phyloP scores from a whole-genome alignment of 2,797 vertebrate genomes.

The Acrossocheilus fasciatus region DNA sequence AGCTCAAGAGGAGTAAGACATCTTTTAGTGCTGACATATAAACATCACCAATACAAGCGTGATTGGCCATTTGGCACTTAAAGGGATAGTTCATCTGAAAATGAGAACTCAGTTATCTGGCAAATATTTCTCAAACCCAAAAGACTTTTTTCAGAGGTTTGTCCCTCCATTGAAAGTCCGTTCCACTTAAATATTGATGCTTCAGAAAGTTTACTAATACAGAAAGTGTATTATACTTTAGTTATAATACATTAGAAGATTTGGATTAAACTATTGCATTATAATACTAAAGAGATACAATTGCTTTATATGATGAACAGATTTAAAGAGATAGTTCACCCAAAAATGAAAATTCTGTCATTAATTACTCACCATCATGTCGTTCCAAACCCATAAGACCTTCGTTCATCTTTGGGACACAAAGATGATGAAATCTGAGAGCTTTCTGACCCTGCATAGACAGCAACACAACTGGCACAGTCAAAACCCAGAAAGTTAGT shows the following conservation, averaged over 20 bases:
- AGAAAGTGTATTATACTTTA: too few relatives aligned
- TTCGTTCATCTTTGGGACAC: too few relatives aligned
- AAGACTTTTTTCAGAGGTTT: not conserved
- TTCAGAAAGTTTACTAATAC: too few relatives aligned
- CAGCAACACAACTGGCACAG: too few relatives aligned
- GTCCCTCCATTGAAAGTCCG: not conserved
- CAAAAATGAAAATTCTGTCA: too few relatives aligned
- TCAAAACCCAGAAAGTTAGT: too few relatives aligned
- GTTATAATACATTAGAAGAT: not conserved
- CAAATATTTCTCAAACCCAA: not conserved
- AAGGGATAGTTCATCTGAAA: not conserved
- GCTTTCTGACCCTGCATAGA: too few relatives aligned
- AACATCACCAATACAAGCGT: not conserved
- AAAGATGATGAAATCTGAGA: too few relatives aligned
- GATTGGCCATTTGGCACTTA: not conserved
- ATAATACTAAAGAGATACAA: too few relatives aligned
- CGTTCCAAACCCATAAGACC: too few relatives aligned
- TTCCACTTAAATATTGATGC: not conserved
- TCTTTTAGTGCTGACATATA: not conserved
- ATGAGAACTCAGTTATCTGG: not conserved
- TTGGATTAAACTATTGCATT: too few relatives aligned
- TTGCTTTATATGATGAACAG: not conserved
- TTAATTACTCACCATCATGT: too few relatives aligned
- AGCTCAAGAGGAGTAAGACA: conserved; percentile 28
- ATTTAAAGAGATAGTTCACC: not conserved